phyloP scores from a whole-genome alignment of 2,113 vertebrate genomes.

The Sterrhoptilus dennistouni region DNA sequence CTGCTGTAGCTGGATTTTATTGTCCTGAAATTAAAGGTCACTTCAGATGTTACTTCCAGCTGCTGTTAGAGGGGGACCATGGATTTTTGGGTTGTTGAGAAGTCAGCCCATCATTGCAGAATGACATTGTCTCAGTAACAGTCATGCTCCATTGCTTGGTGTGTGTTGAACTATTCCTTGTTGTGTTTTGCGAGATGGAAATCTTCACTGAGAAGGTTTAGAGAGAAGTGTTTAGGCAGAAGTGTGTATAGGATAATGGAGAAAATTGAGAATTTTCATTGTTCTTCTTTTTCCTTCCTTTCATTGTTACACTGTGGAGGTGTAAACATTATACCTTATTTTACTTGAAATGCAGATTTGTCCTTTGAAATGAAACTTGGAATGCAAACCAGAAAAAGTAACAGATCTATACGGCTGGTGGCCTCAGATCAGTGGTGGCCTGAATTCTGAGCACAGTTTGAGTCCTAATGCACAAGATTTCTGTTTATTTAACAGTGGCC shows the following conservation, averaged over 20 bases:
- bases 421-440: not conserved
- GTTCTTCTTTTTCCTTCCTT: not conserved
- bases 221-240: not conserved
- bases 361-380: not conserved
- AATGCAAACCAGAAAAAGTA: not conserved
- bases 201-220: not conserved
- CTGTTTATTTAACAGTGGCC: not conserved
- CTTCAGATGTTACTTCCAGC: not conserved
- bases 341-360: not conserved
- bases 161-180: not conserved
- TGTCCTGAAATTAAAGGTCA: not conserved
- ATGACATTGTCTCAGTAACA: fast-evolving
- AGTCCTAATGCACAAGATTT: not conserved
- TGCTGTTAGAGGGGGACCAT: not conserved
- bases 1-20: not conserved
- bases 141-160: not conserved
- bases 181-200: not conserved
- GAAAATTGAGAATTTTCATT: not conserved
- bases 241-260: not conserved
- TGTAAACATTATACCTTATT: not conserved
- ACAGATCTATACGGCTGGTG: not conserved
- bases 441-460: not conserved
- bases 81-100: not conserved
- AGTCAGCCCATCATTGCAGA: not conserved
- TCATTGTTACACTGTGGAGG: not conserved